Evolutionary conservation across 1,140 invertebrate species (phyloP).

Genomic region (Chymomyza costata): DNA sequence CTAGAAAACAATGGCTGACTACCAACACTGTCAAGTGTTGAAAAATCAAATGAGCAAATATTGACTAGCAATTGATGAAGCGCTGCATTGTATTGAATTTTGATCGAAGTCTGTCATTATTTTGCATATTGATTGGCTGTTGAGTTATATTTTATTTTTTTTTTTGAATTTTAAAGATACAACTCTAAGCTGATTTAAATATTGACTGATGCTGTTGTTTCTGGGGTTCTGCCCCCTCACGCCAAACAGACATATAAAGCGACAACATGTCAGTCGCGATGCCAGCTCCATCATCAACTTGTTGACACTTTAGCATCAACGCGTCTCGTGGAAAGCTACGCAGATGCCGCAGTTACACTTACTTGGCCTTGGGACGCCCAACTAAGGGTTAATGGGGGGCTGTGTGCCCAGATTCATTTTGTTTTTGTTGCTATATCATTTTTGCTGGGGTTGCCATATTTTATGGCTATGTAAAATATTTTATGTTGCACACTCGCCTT

Average conservation of each 20-base stretch:
- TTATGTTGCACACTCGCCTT: conserved; percentile 38
- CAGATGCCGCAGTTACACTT: too few relatives aligned
- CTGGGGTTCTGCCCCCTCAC: too few relatives aligned
- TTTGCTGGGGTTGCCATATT: conserved; percentile 20
- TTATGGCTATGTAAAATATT: conserved; percentile 52
- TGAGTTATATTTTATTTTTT: too few relatives aligned
- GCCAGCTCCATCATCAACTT: conserved; percentile 61
- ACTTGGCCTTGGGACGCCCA: too few relatives aligned
- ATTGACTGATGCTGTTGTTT: too few relatives aligned
- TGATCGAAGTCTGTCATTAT: conserved; percentile 7
- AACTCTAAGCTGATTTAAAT: too few relatives aligned
- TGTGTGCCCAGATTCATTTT: too few relatives aligned
- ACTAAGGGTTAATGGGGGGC: too few relatives aligned
- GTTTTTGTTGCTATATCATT: too few relatives aligned
- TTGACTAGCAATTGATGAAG: too few relatives aligned
- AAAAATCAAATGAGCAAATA: conserved; percentile 56
- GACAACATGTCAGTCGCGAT: conserved; percentile 33
- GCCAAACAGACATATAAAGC: not conserved
- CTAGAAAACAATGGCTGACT: conserved; percentile 50
- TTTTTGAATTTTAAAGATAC: too few relatives aligned
- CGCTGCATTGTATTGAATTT: too few relatives aligned
- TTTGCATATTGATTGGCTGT: conserved; percentile 60
- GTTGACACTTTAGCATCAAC: conserved; percentile 57
- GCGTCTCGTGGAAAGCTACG: not conserved
- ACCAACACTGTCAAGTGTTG: conserved; percentile 36